Percentiles rank a stretch among this genome's conserved stretches.
phyloP scores from a whole-genome alignment of 2,797 vertebrate species.

The Gymnodraco acuticeps region DNA sequence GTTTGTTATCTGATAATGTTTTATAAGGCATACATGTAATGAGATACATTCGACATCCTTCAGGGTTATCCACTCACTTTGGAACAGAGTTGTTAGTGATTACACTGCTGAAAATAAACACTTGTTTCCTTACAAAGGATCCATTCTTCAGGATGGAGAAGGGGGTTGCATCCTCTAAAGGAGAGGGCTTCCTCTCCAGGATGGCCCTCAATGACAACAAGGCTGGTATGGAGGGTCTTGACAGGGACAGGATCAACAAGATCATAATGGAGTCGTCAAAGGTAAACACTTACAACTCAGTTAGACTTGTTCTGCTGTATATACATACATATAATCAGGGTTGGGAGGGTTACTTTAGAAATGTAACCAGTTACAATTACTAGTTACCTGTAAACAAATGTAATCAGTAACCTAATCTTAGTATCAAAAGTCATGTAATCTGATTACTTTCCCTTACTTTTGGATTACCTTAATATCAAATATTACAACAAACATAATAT shows the following conservation, averaged over 20 bases:
- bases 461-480: too few species aligned
- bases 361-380: too few species aligned
- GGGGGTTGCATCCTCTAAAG: conserved; percentile 32
- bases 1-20: neutral
- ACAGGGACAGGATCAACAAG: conserved; percentile 98
- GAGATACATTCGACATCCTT: neutral
- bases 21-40: neutral
- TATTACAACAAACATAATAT: too few species aligned
- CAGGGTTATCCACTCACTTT: neutral
- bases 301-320: neutral
- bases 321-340: too few species aligned
- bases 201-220: conserved; percentile 99
- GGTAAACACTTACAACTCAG: conserved; percentile 74
- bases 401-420: too few species aligned
- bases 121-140: neutral
- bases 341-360: too few species aligned
- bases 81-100: neutral
- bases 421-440: too few species aligned
- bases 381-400: too few species aligned
- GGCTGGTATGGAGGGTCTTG: conserved; percentile 97
- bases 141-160: conserved; percentile 64
- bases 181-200: conserved; percentile 88
- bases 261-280: conserved; percentile 97
- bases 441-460: too few species aligned
- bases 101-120: neutral